These are phyloP conservation scores for Micronycteris hirsuta DNA, from an alignment of 2,113 vertebrate species.

Conservation along the genomic window DNA sequence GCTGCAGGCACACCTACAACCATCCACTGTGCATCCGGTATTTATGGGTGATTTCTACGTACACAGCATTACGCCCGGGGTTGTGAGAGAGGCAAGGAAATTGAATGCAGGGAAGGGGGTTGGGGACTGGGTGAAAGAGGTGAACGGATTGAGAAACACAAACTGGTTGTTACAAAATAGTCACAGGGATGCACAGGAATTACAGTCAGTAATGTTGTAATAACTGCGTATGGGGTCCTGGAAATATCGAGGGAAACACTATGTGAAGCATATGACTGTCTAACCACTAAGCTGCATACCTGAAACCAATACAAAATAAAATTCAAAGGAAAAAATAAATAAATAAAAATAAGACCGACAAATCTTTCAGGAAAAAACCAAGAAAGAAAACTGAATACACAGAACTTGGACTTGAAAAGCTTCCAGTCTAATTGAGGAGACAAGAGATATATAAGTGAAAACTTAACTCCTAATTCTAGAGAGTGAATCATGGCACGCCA, in stretches of 20 bases:
- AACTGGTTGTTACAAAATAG: background rate
- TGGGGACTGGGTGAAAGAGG: background rate
- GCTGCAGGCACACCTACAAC: background rate
- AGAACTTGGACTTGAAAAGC: background rate
- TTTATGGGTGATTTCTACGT: background rate
- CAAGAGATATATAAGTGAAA: background rate
- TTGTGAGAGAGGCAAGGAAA: background rate
- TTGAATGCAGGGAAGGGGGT: background rate
- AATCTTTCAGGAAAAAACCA: background rate
- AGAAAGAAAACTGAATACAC: background rate
- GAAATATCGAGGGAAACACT: background rate
- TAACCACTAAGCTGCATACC: background rate
- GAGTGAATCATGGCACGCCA: background rate
- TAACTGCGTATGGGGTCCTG: background rate
- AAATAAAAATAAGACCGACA: background rate
- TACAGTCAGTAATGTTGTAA: background rate
- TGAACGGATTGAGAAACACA: background rate
- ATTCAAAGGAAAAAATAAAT: background rate
- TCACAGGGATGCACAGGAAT: background rate
- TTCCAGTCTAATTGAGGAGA: background rate
- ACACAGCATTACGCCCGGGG: background rate
- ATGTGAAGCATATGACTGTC: background rate
- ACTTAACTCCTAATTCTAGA: constrained; percentile 12
- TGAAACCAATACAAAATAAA: background rate
- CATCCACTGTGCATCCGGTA: background rate